Percentiles rank a stretch among this genome's conserved stretches.
Evolutionary conservation across 2,797 vertebrate genomes (phyloP).

Genomic region (Neostethus bicornis): DNA sequence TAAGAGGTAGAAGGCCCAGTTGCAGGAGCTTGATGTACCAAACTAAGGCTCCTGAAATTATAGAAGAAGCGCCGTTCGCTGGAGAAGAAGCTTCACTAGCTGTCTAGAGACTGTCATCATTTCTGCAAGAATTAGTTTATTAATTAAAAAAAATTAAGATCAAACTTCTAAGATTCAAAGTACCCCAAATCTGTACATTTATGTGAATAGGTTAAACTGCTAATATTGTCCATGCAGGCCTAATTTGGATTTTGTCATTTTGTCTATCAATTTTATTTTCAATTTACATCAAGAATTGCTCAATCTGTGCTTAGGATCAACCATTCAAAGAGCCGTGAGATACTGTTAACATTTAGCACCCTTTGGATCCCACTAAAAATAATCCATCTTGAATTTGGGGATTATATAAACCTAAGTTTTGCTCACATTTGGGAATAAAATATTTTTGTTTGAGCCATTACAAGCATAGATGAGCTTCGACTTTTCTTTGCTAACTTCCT

Average conservation of each 20-base stretch:
- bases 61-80: not conserved
- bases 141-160: not conserved
- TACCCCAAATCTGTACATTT: accelerated
- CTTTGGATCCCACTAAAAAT: not conserved
- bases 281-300: not conserved
- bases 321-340: not conserved
- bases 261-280: not conserved
- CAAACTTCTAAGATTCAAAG: not conserved
- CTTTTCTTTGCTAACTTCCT: constrained; percentile 5
- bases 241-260: not conserved
- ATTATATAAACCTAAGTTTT: constrained; percentile 2
- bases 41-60: not conserved
- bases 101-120: no score
- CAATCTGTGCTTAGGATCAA: not conserved
- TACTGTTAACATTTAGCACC: not conserved
- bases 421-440: not conserved
- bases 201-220: not conserved
- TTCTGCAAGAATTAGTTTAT: constrained; percentile 12
- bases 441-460: not conserved
- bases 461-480: not conserved
- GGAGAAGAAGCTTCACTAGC: no score
- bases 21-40: constrained; percentile 4
- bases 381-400: constrained; percentile 1
- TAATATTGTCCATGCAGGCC: no score
- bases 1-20: constrained; percentile 1